Percentiles rank a stretch among this genome's conserved stretches.
phyloP scores from a whole-genome alignment of 2,113 vertebrate genomes.

The Deroptyus accipitrinus region DNA sequence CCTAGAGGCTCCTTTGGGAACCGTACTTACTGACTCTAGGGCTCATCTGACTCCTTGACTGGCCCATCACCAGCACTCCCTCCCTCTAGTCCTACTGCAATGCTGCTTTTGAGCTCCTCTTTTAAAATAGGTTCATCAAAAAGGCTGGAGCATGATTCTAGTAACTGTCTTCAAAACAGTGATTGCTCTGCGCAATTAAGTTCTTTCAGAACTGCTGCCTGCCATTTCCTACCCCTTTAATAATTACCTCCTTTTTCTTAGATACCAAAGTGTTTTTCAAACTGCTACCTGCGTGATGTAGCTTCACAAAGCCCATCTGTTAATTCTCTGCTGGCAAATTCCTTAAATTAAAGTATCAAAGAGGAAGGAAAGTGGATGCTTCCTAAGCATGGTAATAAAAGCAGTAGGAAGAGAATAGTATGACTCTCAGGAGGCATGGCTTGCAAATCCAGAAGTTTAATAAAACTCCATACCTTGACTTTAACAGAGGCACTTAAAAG shows the following conservation, averaged over 20 bases:
- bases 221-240: slow-evolving; percentile 30
- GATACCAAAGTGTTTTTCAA: slow-evolving; percentile 10
- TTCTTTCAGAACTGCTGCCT: slow-evolving; percentile 33
- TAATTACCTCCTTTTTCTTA: slow-evolving; percentile 15
- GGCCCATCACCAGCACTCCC: background rate
- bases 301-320: slow-evolving; percentile 17
- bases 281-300: background rate
- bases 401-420: background rate
- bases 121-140: background rate
- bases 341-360: slow-evolving; percentile 24
- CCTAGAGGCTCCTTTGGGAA: background rate
- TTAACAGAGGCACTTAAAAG: background rate
- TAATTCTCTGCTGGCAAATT: slow-evolving; percentile 30
- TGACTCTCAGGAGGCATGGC: background rate
- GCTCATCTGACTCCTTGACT: background rate
- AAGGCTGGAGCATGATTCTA: background rate
- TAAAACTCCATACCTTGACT: background rate
- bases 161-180: background rate
- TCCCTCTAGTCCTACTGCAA: background rate
- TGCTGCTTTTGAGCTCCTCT: background rate
- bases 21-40: background rate
- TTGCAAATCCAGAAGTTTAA: slow-evolving; percentile 22
- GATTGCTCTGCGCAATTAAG: background rate
- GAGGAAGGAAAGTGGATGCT: slow-evolving; percentile 33
- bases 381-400: slow-evolving; percentile 31